phyloP scores from a whole-genome alignment of 2,113 vertebrate genomes.

The Chamaea fasciata region DNA sequence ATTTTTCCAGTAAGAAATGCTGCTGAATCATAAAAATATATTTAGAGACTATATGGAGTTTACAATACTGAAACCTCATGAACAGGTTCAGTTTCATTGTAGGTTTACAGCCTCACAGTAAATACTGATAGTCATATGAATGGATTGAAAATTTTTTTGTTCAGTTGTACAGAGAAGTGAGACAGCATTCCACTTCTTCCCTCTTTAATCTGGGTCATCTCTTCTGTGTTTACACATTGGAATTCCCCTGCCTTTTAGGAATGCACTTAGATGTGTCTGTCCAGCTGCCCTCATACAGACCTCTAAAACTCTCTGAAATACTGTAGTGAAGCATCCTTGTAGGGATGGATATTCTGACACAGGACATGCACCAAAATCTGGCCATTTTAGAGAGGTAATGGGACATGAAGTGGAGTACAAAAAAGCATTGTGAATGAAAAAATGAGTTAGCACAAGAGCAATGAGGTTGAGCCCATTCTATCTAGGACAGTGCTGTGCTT shows the following conservation, averaged over 20 bases:
- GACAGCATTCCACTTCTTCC: neutral
- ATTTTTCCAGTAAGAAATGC: neutral
- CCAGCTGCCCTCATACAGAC: neutral
- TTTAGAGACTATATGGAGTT: neutral
- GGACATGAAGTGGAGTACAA: neutral
- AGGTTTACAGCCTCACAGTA: neutral
- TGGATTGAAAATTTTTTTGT: neutral
- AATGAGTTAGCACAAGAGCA: neutral
- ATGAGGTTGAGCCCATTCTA: neutral
- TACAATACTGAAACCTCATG: neutral
- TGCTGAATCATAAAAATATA: neutral
- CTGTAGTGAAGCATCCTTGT: neutral
- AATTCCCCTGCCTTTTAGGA: neutral
- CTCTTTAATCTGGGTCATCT: neutral
- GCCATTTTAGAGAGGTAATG: neutral
- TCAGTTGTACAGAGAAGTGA: neutral
- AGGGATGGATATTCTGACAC: too few species aligned
- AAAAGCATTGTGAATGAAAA: neutral
- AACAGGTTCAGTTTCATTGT: neutral
- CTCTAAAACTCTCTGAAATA: neutral
- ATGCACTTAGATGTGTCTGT: neutral
- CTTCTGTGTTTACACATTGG: neutral
- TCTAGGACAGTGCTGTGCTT: neutral
- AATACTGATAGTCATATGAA: neutral
- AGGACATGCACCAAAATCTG: neutral